Base-by-base conservation (phyloP, 2,797 vertebrate genomes). In the Silurus lanzhouensis region DNA sequence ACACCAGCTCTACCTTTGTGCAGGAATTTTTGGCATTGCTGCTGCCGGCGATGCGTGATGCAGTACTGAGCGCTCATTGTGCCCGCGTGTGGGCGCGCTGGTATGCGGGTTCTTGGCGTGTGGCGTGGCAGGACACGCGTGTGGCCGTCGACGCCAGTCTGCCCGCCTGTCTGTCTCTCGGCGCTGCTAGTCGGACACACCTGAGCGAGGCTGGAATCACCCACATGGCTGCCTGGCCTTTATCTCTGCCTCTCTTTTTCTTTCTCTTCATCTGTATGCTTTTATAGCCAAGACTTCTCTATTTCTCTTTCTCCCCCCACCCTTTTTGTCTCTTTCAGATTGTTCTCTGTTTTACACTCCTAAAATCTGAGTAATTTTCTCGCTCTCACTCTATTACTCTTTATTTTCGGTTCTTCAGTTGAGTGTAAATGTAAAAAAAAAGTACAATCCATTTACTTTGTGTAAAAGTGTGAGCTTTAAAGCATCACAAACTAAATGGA, bases 21-120 rank as follows among this genome's bases (percentile, higher is more conserved):
- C 95, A 92, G 92, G 93, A 95, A 95, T 95, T 93, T 93, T 96
- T 95, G 90, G 92, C 94, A 95, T 95, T 95, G 93, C 93, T 95
- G 93, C 89, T 93, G 94, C 93, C 89, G 90, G 91, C 94, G 95
- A 94, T 95, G 95, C 94, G 91, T 95, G 94, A 93, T 94, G 92
- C 87, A 52, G 86, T 88, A 95, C 95, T 95, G 94, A 95, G 95
- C 89, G 22, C 52, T 91, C 94, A 92, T 96, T 95, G 95, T 96
- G 92, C 86, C 83, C 85, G 91, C 78, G 93, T 94, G 94, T 94
- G 94, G 95, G 95, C 86, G 91, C 93, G 89, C 89, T 82, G 94
- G 94, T 94, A 95, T 95, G 95, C 88, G 90, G 92, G 90, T 91
- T 82, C 87, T 88, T 85, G 92, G 92, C 92, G 92, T 92, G 95